Base-by-base conservation (phyloP, 2,797 vertebrate species). In the Benthosema pterotum region DNA sequence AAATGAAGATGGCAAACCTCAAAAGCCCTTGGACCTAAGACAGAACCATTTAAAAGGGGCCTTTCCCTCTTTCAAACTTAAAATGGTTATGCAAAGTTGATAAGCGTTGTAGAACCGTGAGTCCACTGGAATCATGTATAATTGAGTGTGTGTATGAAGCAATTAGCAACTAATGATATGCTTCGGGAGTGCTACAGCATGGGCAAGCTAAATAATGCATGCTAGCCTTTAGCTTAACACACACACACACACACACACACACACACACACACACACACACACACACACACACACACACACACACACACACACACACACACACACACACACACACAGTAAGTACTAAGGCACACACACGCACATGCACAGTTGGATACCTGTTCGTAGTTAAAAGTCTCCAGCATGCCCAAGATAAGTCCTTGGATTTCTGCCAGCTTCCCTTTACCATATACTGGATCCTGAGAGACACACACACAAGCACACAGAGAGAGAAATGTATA, bases 361-460 rank as follows among this genome's bases (percentile, higher is more conserved):
- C 28, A 48, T 4, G 25, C 28, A 57, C 25, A 60, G 13, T 11
- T 42, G n/a, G n/a, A 86, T 89, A 98, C 97, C 85, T 97, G 95
- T 71, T 99, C 97, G 57, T 99, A 99, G 82, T 91, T 98, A 78
- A 99, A 99, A 1, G 96, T 98, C 72, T 99, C 96, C 84, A 99
- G 76, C 97, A 99, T 99, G 49, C 97, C 96, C 71, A 99, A 86
- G 53, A 99, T 93, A 56, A 99, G 94, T 3, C 95, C 93, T 70
- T 99, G 96, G 80, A 99, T 97, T 88, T 99, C 97, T 75, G 95
- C 94, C 78, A 99, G 91, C 76, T 96, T 97, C 59, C 97, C 97
- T 90, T 89, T 97, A 25, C 97, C 96, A 82, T 98, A 99, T 56
- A 98, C 93, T 11, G 97, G 97, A 77, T 98, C 97, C 97, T 99